Conservation (phyloP, 2,797 vertebrate genomes). For the Buceros bicornis region DNA sequence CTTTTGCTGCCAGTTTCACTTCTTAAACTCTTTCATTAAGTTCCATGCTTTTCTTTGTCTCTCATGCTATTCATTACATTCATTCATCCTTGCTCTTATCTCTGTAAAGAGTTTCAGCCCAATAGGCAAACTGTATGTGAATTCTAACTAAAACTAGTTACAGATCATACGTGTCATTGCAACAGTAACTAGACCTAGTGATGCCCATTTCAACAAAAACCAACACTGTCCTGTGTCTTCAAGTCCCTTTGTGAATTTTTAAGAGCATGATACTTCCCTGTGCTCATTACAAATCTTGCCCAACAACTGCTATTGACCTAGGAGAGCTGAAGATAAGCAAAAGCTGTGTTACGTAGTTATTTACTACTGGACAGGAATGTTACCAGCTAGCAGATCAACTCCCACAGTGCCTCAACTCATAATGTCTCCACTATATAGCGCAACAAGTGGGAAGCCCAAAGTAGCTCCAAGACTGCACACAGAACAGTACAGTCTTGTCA, state of each 20-base stretch:
- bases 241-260: not conserved
- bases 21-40: not conserved
- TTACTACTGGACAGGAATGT: not conserved
- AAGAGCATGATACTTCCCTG: not conserved
- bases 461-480: not conserved
- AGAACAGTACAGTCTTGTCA: not conserved
- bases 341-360: not conserved
- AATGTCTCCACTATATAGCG: fast-evolving
- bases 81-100: not conserved
- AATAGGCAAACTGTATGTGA: not conserved
- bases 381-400: not conserved
- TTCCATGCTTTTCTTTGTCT: not conserved
- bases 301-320: not conserved
- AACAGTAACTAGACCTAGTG: not conserved
- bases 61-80: not conserved
- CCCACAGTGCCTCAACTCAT: not conserved
- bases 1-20: not conserved
- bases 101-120: not conserved
- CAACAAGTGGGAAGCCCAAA: not conserved
- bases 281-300: not conserved
- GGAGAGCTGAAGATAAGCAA: not conserved
- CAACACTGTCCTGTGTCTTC: not conserved
- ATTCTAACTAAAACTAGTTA: not conserved
- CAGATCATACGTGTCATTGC: not conserved
- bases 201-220: not conserved